phyloP scores from a whole-genome alignment of 1,140 invertebrate species.

The Drosophila kanapiae region DNA sequence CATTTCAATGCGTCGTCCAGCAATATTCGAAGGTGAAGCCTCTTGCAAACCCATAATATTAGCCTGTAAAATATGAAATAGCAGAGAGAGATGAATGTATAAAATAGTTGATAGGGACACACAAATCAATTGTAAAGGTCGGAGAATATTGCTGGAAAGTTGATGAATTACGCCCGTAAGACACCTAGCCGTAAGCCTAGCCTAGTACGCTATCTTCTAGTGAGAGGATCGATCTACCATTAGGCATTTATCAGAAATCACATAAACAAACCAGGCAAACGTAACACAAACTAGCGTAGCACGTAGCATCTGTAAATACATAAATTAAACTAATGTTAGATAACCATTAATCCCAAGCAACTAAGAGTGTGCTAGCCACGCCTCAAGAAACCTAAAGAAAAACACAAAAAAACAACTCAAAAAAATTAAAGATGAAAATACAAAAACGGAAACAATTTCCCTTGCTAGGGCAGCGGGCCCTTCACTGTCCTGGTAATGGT shows the following conservation, averaged over 20 bases:
- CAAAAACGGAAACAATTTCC: conserved; percentile 13
- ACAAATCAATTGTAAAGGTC: conserved; percentile 64
- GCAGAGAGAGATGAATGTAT: conserved; percentile 49
- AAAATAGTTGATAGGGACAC: conserved; percentile 62
- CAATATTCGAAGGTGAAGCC: conserved; percentile 66
- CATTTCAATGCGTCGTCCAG: conserved; percentile 64
- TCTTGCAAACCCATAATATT: conserved; percentile 56
- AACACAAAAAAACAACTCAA: conserved; percentile 11
- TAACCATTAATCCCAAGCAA: conserved; percentile 31
- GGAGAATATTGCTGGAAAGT: conserved; percentile 72
- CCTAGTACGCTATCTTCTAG: conserved; percentile 38
- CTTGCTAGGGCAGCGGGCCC: conserved; percentile 29
- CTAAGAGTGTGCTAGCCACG: conserved; percentile 31
- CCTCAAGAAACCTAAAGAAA: conserved; percentile 42
- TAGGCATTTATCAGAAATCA: conserved; percentile 53
- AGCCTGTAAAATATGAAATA: conserved; percentile 60
- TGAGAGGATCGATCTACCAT: conserved; percentile 40
- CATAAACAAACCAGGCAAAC: conserved; percentile 15
- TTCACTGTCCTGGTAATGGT: conserved; percentile 20
- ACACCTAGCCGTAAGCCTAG: conserved; percentile 50
- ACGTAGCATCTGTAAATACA: conserved; percentile 44
- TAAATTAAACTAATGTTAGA: conserved; percentile 19
- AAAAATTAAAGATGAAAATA: conserved; percentile 15
- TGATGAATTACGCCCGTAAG: conserved; percentile 62
- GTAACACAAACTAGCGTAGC: conserved; percentile 55